phyloP scores from a whole-genome alignment of 2,888 invertebrate genomes.

The Sinodicranocentrus sp. region DNA sequence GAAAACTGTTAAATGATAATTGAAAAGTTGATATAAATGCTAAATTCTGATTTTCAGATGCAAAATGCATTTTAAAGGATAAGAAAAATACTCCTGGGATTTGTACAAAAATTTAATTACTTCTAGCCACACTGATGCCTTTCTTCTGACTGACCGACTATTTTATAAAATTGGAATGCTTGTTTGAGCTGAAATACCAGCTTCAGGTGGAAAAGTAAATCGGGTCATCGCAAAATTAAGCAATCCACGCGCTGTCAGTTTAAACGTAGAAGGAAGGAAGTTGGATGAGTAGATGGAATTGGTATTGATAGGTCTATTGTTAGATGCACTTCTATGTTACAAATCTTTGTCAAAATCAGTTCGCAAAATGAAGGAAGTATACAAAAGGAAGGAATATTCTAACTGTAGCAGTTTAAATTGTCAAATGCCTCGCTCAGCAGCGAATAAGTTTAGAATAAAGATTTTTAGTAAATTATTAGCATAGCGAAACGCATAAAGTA shows the following conservation, averaged over 20 bases:
- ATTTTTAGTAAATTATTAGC: neutral
- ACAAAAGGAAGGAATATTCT: neutral
- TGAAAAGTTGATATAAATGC: no score
- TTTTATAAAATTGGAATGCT: conserved; percentile 12
- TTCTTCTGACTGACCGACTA: neutral
- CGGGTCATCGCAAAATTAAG: conserved; percentile 34
- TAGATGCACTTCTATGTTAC: neutral
- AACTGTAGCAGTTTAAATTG: no score
- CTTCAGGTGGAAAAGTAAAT: conserved; percentile 12
- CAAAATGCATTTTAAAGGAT: no score
- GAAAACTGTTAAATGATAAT: no score
- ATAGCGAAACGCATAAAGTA: conserved; percentile 44
- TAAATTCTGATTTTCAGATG: no score
- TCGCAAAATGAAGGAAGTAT: conserved; percentile 32
- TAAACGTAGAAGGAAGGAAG: conserved; percentile 51
- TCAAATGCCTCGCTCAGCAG: no score
- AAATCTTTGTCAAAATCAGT: conserved; percentile 30
- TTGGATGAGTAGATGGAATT: no score
- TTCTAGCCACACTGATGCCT: neutral
- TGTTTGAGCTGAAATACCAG: neutral
- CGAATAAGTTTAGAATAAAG: no score
- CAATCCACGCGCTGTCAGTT: neutral
- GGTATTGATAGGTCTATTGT: no score
- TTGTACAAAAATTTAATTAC: neutral
- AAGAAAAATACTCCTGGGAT: no score